phyloP scores from a whole-genome alignment of 2,888 invertebrate genomes.

The Holacanthella duospinosa region DNA sequence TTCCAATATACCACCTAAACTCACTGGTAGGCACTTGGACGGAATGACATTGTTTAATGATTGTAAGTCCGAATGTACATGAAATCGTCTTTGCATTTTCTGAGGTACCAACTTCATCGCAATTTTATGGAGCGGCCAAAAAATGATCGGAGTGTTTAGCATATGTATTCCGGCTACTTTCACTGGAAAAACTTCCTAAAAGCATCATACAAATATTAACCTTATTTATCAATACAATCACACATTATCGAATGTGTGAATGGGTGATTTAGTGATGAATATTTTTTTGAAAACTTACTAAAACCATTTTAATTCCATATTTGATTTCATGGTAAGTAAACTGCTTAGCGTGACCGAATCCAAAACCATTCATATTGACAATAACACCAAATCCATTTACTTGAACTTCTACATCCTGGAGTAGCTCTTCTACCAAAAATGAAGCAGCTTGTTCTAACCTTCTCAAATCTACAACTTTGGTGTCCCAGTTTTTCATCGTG shows the following conservation, averaged over 20 bases:
- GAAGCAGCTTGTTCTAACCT: neutral
- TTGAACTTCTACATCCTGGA: neutral
- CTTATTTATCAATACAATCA: no score
- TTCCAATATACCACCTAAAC: neutral
- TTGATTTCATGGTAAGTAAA: neutral
- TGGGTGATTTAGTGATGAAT: neutral
- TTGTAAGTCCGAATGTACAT: neutral
- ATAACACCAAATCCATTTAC: neutral
- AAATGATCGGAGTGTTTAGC: neutral
- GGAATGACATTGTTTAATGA: neutral
- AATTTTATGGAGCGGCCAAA: neutral
- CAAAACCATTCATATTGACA: neutral
- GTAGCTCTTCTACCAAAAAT: neutral
- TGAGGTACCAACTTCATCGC: neutral
- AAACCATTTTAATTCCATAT: neutral
- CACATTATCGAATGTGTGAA: neutral
- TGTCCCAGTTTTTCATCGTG: neutral
- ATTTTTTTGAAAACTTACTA: neutral
- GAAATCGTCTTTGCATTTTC: neutral
- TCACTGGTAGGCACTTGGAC: neutral
- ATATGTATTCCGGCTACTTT: neutral
- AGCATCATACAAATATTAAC: no score
- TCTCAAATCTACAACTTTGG: neutral
- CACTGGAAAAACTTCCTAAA: neutral
- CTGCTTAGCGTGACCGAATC: neutral